These are phyloP conservation scores for Sceliomorpha sp. DNA, from an alignment of 2,888 invertebrate genomes.

Conservation along the genomic window DNA sequence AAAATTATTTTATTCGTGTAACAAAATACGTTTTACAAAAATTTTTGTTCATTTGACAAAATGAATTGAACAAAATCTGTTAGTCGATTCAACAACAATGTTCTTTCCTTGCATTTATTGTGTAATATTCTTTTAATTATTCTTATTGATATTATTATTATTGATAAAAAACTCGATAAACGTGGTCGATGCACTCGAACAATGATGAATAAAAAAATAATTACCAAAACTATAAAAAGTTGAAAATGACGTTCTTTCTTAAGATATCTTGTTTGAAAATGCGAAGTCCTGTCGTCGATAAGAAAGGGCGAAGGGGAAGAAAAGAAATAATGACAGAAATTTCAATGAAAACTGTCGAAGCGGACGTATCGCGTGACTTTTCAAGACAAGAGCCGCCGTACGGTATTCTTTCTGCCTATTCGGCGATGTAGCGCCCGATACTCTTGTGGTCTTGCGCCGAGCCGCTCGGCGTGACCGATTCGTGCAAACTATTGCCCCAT, in stretches of 20 bases:
- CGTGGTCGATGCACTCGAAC: too few species aligned
- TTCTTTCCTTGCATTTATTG: too few species aligned
- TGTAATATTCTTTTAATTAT: too few species aligned
- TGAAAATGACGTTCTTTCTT: too few species aligned
- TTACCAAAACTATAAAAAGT: neutral
- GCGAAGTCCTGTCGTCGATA: neutral
- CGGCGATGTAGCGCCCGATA: slow-evolving; percentile 28
- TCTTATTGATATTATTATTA: too few species aligned
- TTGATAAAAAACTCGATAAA: too few species aligned
- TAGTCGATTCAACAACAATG: too few species aligned
- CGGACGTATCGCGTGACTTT: slow-evolving; percentile 58
- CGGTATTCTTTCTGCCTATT: slow-evolving; percentile 45
- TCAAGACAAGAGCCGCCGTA: neutral
- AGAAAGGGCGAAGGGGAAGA: slow-evolving; percentile 3
- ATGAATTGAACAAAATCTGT: too few species aligned
- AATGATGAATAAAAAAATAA: too few species aligned
- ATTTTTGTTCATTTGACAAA: neutral
- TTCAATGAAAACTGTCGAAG: slow-evolving; percentile 24
- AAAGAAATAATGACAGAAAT: slow-evolving; percentile 9
- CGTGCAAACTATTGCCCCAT: slow-evolving; percentile 45
- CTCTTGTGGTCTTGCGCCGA: slow-evolving; percentile 12
- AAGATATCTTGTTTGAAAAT: neutral
- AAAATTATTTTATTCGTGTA: neutral
- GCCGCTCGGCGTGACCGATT: slow-evolving; percentile 50
- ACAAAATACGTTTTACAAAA: too few species aligned